Percentiles rank a stretch among this genome's conserved stretches.
Evolutionary conservation across 1,140 invertebrate species (phyloP).

Genomic region (Calycopis cecrops): DNA sequence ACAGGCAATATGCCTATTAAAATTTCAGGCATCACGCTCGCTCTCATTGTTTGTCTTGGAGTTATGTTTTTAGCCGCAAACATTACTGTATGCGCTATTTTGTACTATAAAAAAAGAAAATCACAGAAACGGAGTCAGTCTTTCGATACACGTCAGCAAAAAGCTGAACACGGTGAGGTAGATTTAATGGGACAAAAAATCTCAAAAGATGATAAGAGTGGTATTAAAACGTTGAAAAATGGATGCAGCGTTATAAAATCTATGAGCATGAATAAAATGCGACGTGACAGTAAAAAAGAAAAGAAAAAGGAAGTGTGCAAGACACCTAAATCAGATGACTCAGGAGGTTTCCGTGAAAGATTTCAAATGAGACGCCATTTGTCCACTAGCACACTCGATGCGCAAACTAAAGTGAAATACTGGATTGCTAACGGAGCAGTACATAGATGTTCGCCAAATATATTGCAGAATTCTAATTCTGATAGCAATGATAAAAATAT

Average conservation of each 20-base stretch:
- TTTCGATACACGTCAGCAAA: conserved; percentile 58
- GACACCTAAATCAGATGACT: conserved; percentile 78
- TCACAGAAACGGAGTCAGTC: conserved; percentile 71
- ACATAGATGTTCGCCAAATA: conserved; percentile 81
- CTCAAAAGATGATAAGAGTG: conserved; percentile 60
- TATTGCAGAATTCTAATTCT: conserved; percentile 75
- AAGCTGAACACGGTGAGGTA: conserved; percentile 57
- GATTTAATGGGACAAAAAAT: conserved; percentile 65
- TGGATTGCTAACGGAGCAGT: conserved; percentile 88
- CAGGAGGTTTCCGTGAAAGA: conserved; percentile 73
- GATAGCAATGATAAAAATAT: conserved; percentile 67
- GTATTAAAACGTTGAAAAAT: conserved; percentile 58
- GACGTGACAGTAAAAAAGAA: conserved; percentile 43
- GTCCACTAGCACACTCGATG: conserved; percentile 87
- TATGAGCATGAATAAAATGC: conserved; percentile 69
- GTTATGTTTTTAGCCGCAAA: conserved; percentile 89
- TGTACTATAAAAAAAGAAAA: conserved; percentile 86
- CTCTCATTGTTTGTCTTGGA: conserved; percentile 85
- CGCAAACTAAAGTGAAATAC: conserved; percentile 88
- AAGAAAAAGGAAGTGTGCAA: conserved; percentile 78
- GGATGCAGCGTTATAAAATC: conserved; percentile 77
- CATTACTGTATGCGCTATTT: conserved; percentile 82
- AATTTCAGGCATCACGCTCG: conserved; percentile 76
- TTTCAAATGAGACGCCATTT: conserved; percentile 82
- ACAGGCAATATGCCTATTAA: conserved; percentile 45